phyloP scores from a whole-genome alignment of 2,113 vertebrate genomes.

The Cyanoliseus patagonus region DNA sequence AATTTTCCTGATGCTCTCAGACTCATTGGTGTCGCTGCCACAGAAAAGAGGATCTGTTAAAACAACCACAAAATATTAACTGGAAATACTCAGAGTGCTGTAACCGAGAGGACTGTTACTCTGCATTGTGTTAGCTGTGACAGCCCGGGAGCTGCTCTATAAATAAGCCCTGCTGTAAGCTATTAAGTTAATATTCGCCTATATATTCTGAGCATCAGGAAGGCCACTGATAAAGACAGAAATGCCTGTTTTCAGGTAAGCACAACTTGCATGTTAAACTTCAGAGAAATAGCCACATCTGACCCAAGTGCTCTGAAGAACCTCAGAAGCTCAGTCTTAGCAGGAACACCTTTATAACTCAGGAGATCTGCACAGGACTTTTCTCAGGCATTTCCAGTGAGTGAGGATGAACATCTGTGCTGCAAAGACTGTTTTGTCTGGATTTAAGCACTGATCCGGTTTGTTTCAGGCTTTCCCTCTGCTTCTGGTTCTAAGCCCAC shows the following conservation, averaged over 20 bases:
- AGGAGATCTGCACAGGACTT: background rate
- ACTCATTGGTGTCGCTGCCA: background rate
- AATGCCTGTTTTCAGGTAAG: background rate
- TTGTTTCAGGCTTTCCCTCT: background rate
- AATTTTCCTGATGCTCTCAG: background rate
- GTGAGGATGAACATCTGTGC: background rate
- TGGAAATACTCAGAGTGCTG: background rate
- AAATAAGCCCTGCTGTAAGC: background rate
- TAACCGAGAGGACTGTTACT: background rate
- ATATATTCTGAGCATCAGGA: background rate
- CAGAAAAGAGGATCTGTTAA: background rate
- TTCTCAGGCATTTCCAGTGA: background rate
- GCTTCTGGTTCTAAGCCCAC: background rate
- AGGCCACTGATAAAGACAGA: background rate
- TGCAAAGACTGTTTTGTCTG: background rate
- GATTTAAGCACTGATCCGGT: background rate
- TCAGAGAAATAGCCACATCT: background rate
- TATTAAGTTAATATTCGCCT: background rate
- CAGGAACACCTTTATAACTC: background rate
- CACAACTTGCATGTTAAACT: background rate
- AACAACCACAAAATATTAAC: background rate
- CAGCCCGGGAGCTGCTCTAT: background rate
- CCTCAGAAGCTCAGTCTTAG: background rate
- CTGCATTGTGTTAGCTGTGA: background rate
- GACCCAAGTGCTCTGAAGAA: background rate